Base-by-base conservation (phyloP, 2,113 vertebrate species). In the Dermatemys mawii region DNA sequence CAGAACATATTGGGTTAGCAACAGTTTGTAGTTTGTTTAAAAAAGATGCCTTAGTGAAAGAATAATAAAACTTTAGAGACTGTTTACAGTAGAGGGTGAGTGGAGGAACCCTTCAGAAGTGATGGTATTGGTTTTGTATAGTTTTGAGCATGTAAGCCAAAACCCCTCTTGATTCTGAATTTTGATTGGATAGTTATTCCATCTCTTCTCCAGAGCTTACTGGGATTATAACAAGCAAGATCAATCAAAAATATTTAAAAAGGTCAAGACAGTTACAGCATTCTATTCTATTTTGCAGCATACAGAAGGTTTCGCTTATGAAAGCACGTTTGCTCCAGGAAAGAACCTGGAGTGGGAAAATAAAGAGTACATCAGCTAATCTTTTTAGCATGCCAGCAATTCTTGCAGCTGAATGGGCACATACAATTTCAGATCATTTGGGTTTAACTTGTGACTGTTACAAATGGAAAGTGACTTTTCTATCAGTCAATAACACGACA, bases 41-140 rank as follows among this genome's bases (percentile, higher is more conserved):
- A 76, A 44, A 46, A 85, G 82, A 46, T 12, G 85, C 2, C 19
- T 76, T 79, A 76, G 19, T 73, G 83, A 79, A 93, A 92, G 83
- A 53, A 55, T 22, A 82, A 85, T 12, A 24, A 89, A 27, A 38
- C 12, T 70, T 70, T 38, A 38, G 17, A 85, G 60, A 38, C 67
- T 88, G 50, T 76, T 95, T 67, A 55, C 51, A 46, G 70, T 46
- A 85, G 54, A 86, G 55, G 63, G 22, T 2, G 79, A 80, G 32
- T 86, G 6, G 35, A 29, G 13, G 46, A 2, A 26, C 24, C 11
- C 35, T 14, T n/a, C n/a, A 5, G 17, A 22, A 70, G 17, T 0
- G 9, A 78, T 5, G 13, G 5, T 11, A 38, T 8, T 73, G 57
- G 70, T 19, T 90, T 1, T 49, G 29, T 48, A n/a, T 44, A 29